Conservation (phyloP, 2,113 vertebrate genomes). For the Stegastes partitus region DNA sequence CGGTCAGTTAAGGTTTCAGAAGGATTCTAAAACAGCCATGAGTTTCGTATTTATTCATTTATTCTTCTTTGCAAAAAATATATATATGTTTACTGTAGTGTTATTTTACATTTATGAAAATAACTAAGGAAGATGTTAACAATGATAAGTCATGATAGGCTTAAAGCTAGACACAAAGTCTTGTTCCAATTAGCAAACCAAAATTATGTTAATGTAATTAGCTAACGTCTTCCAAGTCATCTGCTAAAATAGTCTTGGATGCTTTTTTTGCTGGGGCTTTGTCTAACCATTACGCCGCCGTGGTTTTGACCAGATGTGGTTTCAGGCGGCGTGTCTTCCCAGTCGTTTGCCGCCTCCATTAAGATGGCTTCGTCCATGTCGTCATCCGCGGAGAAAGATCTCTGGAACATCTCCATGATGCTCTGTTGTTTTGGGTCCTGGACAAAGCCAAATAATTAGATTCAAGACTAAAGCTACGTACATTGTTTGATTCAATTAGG, state of each 20-base stretch:
- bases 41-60: slow-evolving; percentile 27
- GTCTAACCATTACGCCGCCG: slow-evolving; percentile 15
- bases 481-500: too few species aligned
- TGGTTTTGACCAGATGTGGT: slow-evolving; percentile 24
- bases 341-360: slow-evolving; percentile 83
- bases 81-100: background rate
- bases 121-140: background rate
- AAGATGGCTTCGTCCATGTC: slow-evolving; percentile 82
- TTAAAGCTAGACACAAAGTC: background rate
- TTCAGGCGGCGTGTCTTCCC: slow-evolving; percentile 75
- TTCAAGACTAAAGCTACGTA: background rate
- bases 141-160: slow-evolving; percentile 60
- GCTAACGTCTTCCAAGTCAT: slow-evolving; percentile 10
- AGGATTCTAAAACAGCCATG: slow-evolving; percentile 1
- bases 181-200: background rate
- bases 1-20: background rate
- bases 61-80: background rate
- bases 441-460: slow-evolving; percentile 20
- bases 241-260: slow-evolving; percentile 73
- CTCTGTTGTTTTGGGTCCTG: slow-evolving; percentile 87
- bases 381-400: slow-evolving; percentile 84
- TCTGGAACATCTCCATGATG: slow-evolving; percentile 91
- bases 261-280: slow-evolving; percentile 73
- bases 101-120: slow-evolving; percentile 9
- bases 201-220: background rate